A percentile compares a stretch with the other conserved stretches of the same genome.
Conservation (phyloP, 1,140 invertebrate genomes). For the Ostrea edulis region DNA sequence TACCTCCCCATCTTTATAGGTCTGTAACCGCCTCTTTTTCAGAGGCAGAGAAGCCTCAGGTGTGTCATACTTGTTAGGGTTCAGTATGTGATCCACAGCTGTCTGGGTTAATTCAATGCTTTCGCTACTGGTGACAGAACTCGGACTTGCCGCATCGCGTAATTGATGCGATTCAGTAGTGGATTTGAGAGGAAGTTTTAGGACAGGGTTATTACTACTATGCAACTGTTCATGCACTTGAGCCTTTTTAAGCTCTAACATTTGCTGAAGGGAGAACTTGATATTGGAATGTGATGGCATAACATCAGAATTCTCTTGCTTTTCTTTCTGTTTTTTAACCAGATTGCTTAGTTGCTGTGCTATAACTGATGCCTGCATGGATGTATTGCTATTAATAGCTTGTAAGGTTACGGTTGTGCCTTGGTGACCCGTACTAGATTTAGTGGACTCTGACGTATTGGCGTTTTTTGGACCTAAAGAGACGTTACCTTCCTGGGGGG, state of each 20-base stretch:
- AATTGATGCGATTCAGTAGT: background rate
- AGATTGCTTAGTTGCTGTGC: background rate
- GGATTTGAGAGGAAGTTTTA: conserved; percentile 32
- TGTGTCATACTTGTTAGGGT: conserved; percentile 45
- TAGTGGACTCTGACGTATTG: background rate
- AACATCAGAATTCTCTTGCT: background rate
- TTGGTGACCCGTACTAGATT: background rate
- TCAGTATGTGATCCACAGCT: conserved; percentile 49
- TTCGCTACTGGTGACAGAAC: conserved; percentile 42
- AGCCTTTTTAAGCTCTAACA: conserved; percentile 22
- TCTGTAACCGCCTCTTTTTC: conserved; percentile 52
- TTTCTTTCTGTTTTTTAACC: conserved; percentile 12
- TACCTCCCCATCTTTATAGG: background rate
- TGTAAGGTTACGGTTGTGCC: no score
- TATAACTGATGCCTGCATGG: conserved; percentile 3
- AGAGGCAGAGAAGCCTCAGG: conserved; percentile 50
- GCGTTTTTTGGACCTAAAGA: background rate
- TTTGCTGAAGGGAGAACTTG: conserved; percentile 39
- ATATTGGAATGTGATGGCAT: conserved; percentile 37
- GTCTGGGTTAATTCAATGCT: conserved; percentile 52
- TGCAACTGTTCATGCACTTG: background rate
- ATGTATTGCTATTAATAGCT: background rate
- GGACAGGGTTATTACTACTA: background rate
- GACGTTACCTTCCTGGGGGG: background rate
- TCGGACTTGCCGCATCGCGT: conserved; percentile 30